phyloP scores from a whole-genome alignment of 2,888 invertebrate species.

The Malacosoma neustria region DNA sequence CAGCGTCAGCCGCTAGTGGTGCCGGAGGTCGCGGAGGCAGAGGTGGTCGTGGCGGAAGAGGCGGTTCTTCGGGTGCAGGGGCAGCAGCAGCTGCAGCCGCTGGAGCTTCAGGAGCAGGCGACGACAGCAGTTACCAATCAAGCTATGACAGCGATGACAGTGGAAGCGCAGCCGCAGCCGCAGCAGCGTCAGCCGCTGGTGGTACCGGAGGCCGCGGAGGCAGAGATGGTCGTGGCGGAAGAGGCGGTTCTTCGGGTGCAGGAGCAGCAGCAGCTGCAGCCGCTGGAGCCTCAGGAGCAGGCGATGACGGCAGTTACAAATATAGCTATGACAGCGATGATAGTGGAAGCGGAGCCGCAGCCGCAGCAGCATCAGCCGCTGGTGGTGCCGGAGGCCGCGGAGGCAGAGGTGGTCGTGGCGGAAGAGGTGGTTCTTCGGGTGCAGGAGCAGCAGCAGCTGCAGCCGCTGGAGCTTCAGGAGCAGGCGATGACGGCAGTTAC shows the following conservation, averaged over 20 bases:
- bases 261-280: conserved; percentile 7
- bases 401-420: background rate
- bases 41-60: too few species aligned
- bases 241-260: conserved; percentile 6
- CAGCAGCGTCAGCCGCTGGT: conserved; percentile 3
- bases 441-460: background rate
- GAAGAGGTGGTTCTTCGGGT: background rate
- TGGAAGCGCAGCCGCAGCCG: conserved; percentile 6
- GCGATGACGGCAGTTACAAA: background rate
- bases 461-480: background rate
- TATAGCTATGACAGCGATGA: background rate
- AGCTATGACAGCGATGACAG: too few species aligned
- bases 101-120: too few species aligned
- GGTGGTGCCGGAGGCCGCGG: background rate
- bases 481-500: background rate
- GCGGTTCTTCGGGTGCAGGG: too few species aligned
- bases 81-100: too few species aligned
- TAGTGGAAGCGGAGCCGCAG: background rate
- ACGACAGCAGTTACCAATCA: too few species aligned
- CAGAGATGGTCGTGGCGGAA: conserved; percentile 1
- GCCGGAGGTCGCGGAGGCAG: too few species aligned
- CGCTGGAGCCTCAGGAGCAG: conserved; percentile 4
- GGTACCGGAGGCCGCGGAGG: background rate
- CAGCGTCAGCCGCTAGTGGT: too few species aligned
- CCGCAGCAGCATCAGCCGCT: background rate